Base-by-base conservation (phyloP, 2,113 vertebrate species). In the Ophthalmolycus amberensis region DNA sequence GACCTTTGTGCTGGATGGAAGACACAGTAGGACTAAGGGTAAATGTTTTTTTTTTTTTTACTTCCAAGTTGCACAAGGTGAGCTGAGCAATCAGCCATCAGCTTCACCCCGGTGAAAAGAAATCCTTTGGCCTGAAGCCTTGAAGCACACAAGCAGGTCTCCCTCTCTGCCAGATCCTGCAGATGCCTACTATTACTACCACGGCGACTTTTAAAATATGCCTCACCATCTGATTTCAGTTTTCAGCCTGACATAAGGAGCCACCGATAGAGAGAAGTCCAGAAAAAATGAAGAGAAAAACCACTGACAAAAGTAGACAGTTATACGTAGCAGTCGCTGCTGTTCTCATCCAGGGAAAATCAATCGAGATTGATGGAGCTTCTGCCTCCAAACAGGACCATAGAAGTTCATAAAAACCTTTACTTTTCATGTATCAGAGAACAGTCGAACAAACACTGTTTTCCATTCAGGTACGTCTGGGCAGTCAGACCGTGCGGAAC, bases 201-300 rank as follows among this genome's bases (percentile, higher is more conserved):
- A 88, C 9, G 40, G 75, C 94, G 94, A 93, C 92, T 94, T 94
- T 94, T 93, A 92, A 87, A 93, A 93, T 89, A 90, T 86, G 91
- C 86, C 86, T 91, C 90, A 75, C 89, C 90, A 84, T 91, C 90
- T 91, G 91, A 94, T 85, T 91, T 91, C 65, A 81, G 65, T 71
- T 91, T 88, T 71, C 86, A 91, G 77, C 75, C 66, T 20, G 65
- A 71, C 70, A 29, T 60, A 37, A 63, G 62, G 79, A 80, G 40
- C 34, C 42, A 85, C 29, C n/a, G 77, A 64, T 18, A 56, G 40
- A 70, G 22, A 62, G 20, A 54, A 60, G 65, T 42, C 58, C 9
- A 78, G 64, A 69, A 56, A 40, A 70, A 65, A 22, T 20, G 38
- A 50, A 56, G 9, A 27, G 32, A 6, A 25, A n/a, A 69, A 50